Evolutionary conservation across 2,888 invertebrate species (phyloP).

Genomic region (Drosophila multiciliata): DNA sequence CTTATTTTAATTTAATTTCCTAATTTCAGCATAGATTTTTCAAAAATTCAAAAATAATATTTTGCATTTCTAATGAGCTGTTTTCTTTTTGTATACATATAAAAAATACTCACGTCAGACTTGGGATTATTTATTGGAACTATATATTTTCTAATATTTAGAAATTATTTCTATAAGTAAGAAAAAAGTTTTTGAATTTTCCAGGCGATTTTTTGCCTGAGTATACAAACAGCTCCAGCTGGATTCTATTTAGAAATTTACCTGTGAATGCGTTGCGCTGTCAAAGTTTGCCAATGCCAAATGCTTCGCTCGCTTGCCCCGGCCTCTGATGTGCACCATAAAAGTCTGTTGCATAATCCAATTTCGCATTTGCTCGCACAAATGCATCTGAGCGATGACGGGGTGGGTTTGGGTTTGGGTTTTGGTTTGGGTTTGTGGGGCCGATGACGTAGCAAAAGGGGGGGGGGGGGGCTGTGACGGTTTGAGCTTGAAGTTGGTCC

Average conservation of each 20-base stretch:
- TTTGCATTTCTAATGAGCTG: not conserved
- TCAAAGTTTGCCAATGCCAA: slow-evolving; percentile 73
- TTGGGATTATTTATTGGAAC: not conserved
- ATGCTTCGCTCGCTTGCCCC: slow-evolving; percentile 43
- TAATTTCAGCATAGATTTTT: not conserved
- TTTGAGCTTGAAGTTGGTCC: not conserved
- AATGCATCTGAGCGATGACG: slow-evolving; percentile 54
- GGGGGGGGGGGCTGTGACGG: not conserved
- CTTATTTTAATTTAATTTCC: not conserved
- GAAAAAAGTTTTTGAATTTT: not conserved
- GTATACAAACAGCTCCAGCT: not conserved
- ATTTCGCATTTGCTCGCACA: slow-evolving; percentile 75
- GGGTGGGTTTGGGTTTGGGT: not conserved
- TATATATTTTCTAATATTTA: not conserved
- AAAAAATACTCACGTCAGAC: not conserved
- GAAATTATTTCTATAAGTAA: not conserved
- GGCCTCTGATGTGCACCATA: slow-evolving; percentile 66
- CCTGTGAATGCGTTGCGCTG: slow-evolving; percentile 58
- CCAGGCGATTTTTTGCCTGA: not conserved
- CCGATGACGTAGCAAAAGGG: not conserved
- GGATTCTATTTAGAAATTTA: slow-evolving; percentile 62
- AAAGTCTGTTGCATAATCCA: slow-evolving; percentile 80
- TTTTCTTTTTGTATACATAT: not conserved
- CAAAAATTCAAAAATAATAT: not conserved
- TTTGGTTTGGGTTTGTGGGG: not conserved